phyloP scores from a whole-genome alignment of 2,113 vertebrate species.

The Cebidichthys violaceus region DNA sequence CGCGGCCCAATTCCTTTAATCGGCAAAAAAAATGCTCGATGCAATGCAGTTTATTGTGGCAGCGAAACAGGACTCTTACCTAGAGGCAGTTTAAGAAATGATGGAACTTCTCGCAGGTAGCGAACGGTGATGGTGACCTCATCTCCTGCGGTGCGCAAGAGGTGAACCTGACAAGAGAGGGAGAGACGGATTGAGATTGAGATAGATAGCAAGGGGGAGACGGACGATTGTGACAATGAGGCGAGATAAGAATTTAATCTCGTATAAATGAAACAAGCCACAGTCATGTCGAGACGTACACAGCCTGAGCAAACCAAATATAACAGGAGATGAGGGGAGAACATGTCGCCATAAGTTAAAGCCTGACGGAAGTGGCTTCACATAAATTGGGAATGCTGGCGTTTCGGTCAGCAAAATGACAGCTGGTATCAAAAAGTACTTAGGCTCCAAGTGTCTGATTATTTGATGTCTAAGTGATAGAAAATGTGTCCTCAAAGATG shows the following conservation, averaged over 20 bases:
- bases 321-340: conserved; percentile 40
- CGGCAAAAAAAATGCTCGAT: not conserved
- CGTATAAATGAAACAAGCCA: conserved; percentile 41
- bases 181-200: conserved; percentile 11
- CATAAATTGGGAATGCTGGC: conserved; percentile 3
- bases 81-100: conserved; percentile 95
- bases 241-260: conserved; percentile 46
- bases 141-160: conserved; percentile 93
- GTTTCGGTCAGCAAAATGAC: conserved; percentile 36
- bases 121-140: conserved; percentile 95
- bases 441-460: conserved; percentile 33
- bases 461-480: conserved; percentile 29
- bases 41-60: conserved; percentile 33
- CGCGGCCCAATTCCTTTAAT: conserved; percentile 1
- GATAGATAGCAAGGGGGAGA: conserved; percentile 5
- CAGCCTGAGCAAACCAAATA: conserved; percentile 41
- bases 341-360: conserved; percentile 32
- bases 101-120: conserved; percentile 94
- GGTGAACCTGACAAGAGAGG: conserved; percentile 87
- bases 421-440: conserved; percentile 53
- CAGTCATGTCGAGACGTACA: conserved; percentile 47
- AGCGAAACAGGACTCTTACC: conserved; percentile 82
- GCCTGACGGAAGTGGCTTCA: conserved; percentile 21
- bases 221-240: conserved; percentile 16
- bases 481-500: conserved; percentile 15